phyloP scores from a whole-genome alignment of 2,113 vertebrate genomes.

The Gallinago jamesoni region DNA sequence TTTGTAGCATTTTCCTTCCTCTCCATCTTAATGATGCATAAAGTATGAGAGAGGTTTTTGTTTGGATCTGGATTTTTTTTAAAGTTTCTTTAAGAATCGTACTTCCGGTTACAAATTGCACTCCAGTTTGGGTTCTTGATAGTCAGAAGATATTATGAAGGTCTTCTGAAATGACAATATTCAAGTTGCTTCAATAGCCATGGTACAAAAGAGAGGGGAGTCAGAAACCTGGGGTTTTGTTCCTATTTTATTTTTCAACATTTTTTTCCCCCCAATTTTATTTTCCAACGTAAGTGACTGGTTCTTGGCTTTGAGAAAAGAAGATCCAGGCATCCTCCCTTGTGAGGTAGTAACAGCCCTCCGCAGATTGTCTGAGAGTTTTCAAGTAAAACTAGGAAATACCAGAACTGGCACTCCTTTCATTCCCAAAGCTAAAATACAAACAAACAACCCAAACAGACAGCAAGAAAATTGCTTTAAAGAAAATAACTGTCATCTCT shows the following conservation, averaged over 20 bases:
- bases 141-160: not conserved
- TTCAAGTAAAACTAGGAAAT: not conserved
- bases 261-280: not conserved
- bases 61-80: not conserved
- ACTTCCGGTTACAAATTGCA: not conserved
- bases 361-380: not conserved
- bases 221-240: not conserved
- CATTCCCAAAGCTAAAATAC: constrained; percentile 6
- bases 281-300: not conserved
- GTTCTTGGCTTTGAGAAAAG: not conserved
- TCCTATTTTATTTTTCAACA: not conserved
- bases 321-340: not conserved
- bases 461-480: constrained; percentile 16
- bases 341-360: not conserved
- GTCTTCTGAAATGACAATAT: not conserved
- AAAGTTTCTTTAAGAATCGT: not conserved
- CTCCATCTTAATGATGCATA: not conserved
- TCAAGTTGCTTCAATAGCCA: not conserved
- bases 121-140: not conserved
- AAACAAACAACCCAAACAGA: not conserved
- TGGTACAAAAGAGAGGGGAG: not conserved
- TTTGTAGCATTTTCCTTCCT: not conserved
- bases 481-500: constrained; percentile 10
- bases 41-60: not conserved
- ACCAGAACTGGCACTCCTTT: not conserved